Evolutionary conservation across 2,888 invertebrate genomes (phyloP).

Genomic region (Drosophila formosana): DNA sequence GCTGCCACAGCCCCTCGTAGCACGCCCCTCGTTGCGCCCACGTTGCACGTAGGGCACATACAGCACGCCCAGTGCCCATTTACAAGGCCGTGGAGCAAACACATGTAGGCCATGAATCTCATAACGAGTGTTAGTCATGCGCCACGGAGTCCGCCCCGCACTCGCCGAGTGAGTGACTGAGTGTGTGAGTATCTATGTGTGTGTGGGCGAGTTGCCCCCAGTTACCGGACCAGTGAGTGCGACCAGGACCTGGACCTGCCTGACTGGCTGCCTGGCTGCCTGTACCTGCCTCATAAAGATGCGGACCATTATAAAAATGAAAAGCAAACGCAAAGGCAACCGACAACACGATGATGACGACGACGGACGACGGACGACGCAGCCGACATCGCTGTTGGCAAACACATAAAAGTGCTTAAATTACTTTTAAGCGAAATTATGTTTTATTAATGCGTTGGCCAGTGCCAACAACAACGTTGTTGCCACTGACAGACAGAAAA

Average conservation of each 20-base stretch:
- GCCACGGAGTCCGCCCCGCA: constrained; percentile 48
- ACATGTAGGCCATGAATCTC: constrained; percentile 79
- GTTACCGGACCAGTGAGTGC: constrained; percentile 67
- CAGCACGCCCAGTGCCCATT: constrained; percentile 73
- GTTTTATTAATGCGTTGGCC: constrained; percentile 72
- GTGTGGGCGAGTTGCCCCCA: constrained; percentile 28
- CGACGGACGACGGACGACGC: constrained; percentile 25
- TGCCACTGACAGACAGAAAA: constrained; percentile 15
- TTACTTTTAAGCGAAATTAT: constrained; percentile 77
- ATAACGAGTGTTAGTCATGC: constrained; percentile 79
- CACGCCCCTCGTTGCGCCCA: constrained; percentile 51
- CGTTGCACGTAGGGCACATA: constrained; percentile 67
- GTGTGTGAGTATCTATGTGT: constrained; percentile 14
- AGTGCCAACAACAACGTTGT: constrained; percentile 16
- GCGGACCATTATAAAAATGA: constrained; percentile 78
- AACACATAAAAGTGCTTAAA: constrained; percentile 74
- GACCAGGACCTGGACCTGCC: constrained; percentile 52
- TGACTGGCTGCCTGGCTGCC: neutral
- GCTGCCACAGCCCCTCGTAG: constrained; percentile 43
- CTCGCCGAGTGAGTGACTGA: constrained; percentile 5
- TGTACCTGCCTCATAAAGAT: constrained; percentile 65
- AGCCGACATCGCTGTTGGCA: constrained; percentile 48
- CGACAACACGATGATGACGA: constrained; percentile 10
- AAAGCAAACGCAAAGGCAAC: constrained; percentile 66
- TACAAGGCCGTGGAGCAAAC: constrained; percentile 77